Evolutionary conservation across 92 coral and sea anemone genomes (phyloP), one percentile per base, ranked within the genome.

Genomic region (Pocillopora grandis): DNA sequence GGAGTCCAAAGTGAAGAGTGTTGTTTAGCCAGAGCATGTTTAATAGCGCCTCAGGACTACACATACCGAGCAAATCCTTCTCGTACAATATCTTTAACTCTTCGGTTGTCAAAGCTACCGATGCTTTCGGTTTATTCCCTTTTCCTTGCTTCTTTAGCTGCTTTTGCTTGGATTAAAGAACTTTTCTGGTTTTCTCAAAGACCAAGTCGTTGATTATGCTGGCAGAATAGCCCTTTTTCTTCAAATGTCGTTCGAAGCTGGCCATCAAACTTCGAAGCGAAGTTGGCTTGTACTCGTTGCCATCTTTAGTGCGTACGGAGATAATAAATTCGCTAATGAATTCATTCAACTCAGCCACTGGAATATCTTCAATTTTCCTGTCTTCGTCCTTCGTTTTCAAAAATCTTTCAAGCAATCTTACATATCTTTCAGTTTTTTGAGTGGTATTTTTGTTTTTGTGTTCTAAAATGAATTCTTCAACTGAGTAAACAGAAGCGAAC

Each of bases 261-360:
- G 83, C 79, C 17, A 84, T 16, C 37, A 89, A 62, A 9, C 78
- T 69, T 75, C 77, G 78, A 18, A 75, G 84, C 75, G 84, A 89
- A 48, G 80, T 18, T 42, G 86, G 89, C 82, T 85, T 84, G 79
- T 85, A 80, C 10, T 89, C 80, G 56, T 79, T 7, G 36, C 84
- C 90, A 42, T 79, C 85, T 66, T 79, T 80, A n/a, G 80, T 87
- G 74, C 90, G 67, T 17, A 75, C 85, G 36, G 77, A 10, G 18
- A 87, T 67, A 71, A 87, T 23, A 15, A 75, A 80, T 76, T 74
- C 76, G 21, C 77, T 2, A 27, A 81, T 49, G 13, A 52, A n/a
- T 81, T 76, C 86, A 67, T 87, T 81, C 83, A 87, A 52, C 87
- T 87, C 83, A 27, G n/a, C 71, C 5, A 83, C 78, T 27, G 83